These are phyloP conservation scores for Podilymbus podiceps DNA, from an alignment of 2,113 vertebrate species.

Conservation along the genomic window DNA sequence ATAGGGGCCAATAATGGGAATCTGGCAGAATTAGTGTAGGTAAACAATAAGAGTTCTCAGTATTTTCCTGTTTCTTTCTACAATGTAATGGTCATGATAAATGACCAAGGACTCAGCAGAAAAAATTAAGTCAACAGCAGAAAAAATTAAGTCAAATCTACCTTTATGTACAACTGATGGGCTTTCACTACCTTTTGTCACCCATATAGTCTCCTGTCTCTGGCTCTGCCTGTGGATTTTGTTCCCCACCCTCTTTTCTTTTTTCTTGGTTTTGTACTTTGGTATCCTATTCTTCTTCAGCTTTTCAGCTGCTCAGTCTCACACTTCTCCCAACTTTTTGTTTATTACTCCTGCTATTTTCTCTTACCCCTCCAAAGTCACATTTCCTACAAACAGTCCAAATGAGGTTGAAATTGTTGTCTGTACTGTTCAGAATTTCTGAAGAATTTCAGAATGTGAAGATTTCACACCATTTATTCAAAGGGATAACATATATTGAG, in stretches of 20 bases:
- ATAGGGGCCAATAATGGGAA: background rate
- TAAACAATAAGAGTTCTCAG: background rate
- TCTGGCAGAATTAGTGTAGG: background rate
- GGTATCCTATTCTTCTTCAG: background rate
- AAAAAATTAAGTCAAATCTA: background rate
- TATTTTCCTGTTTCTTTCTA: background rate
- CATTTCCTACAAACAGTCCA: background rate
- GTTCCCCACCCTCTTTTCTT: accelerated
- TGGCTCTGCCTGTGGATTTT: background rate
- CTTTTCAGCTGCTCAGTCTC: background rate
- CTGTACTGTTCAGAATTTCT: background rate
- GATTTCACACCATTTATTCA: background rate
- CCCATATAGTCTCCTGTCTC: background rate
- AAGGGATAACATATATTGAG: background rate
- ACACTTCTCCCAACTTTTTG: background rate
- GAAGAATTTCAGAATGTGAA: background rate
- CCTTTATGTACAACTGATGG: background rate
- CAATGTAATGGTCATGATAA: background rate
- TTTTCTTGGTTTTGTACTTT: background rate
- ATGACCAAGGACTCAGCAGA: background rate
- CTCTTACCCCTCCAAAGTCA: accelerated
- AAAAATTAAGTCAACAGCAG: background rate
- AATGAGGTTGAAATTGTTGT: background rate
- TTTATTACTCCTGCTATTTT: background rate
- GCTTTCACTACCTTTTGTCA: background rate